Conservation (phyloP, 2,113 vertebrate species). For the Chaetodon trifascialis region DNA sequence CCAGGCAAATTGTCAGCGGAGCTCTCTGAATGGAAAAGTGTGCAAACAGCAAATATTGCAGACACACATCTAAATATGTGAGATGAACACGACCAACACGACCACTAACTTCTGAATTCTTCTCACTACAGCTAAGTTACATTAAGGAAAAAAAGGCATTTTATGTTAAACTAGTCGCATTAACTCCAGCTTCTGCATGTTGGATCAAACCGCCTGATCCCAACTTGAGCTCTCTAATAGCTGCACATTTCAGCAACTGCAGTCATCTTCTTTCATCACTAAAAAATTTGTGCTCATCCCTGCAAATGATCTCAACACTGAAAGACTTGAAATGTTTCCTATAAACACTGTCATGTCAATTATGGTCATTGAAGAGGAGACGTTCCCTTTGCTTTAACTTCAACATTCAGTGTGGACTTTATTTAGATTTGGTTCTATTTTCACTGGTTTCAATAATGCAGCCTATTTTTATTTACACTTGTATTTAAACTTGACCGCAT, state of each 20-base stretch:
- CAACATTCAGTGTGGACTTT: background rate
- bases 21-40: conserved; percentile 1
- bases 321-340: conserved; percentile 15
- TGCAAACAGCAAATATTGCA: conserved; percentile 1
- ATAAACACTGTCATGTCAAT: background rate
- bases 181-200: background rate
- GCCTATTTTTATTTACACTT: background rate
- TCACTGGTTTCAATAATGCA: background rate
- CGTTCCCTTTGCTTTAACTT: background rate
- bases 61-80: conserved; percentile 17
- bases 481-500: background rate
- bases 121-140: background rate
- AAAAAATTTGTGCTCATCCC: background rate
- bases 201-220: background rate
- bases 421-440: background rate
- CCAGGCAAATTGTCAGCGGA: background rate
- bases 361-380: background rate
- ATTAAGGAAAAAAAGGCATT: background rate
- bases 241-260: background rate
- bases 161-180: background rate
- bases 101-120: background rate
- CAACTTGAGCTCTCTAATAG: background rate
- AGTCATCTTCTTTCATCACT: background rate
- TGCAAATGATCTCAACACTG: background rate
- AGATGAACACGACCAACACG: background rate